Evolutionary conservation across 1,140 invertebrate genomes (phyloP).

Genomic region (Triops longicaudatus): DNA sequence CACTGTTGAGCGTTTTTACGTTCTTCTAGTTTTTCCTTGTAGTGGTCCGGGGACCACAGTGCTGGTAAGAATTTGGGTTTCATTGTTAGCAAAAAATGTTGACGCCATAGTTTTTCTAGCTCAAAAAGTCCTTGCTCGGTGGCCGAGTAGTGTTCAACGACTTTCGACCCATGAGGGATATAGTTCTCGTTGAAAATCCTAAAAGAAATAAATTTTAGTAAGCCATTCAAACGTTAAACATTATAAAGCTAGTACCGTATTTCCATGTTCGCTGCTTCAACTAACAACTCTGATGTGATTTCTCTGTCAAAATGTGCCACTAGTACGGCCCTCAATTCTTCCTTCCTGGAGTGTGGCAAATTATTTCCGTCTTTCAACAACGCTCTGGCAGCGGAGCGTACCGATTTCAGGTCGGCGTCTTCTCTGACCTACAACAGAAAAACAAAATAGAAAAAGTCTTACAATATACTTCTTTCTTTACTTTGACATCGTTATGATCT

Average conservation of each 20-base stretch:
- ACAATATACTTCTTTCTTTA: conserved; percentile 25
- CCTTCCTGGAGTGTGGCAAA: conserved; percentile 47
- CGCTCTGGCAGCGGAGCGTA: conserved; percentile 58
- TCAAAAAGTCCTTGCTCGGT: conserved; percentile 52
- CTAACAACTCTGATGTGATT: neutral
- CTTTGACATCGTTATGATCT: conserved; percentile 39
- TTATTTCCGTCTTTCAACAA: conserved; percentile 42
- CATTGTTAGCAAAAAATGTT: conserved; percentile 68
- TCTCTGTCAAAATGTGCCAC: conserved; percentile 42
- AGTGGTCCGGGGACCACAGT: conserved; percentile 64
- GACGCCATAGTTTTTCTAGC: conserved; percentile 63
- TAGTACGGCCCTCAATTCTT: conserved; percentile 44
- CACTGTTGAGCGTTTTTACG: neutral
- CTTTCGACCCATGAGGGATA: conserved; percentile 54
- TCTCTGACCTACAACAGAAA: conserved; percentile 26
- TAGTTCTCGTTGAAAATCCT: conserved; percentile 43
- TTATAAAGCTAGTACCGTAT: neutral
- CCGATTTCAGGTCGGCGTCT: conserved; percentile 43
- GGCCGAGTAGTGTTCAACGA: conserved; percentile 52
- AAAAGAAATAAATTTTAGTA: neutral
- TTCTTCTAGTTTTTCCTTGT: conserved; percentile 36
- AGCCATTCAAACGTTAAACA: neutral
- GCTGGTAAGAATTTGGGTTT: conserved; percentile 58
- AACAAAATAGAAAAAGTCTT: neutral
- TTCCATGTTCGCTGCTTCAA: neutral